phyloP scores from a whole-genome alignment of 2,113 vertebrate genomes.

The Aptenodytes forsteri region DNA sequence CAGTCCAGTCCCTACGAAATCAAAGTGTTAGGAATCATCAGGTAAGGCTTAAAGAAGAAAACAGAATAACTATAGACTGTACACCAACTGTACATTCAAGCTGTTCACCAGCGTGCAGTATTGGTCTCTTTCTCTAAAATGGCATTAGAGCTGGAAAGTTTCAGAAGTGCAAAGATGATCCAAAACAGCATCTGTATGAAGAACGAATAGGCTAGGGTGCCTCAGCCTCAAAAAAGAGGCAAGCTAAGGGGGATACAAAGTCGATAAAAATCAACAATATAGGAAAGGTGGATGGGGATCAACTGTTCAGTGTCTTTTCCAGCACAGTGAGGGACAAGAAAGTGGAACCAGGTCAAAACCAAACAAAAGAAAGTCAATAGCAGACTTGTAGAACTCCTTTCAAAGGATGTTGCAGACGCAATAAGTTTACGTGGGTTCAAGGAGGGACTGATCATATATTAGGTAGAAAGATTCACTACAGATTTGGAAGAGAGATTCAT shows the following conservation, averaged over 20 bases:
- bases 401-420: background rate
- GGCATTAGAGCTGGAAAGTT: background rate
- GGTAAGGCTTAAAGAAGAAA: background rate
- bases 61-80: background rate
- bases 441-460: background rate
- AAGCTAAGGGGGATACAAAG: background rate
- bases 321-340: background rate
- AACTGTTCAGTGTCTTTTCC: background rate
- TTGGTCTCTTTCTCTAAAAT: background rate
- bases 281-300: background rate
- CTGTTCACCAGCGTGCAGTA: background rate
- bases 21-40: background rate
- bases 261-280: rapidly evolving
- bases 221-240: background rate
- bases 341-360: background rate
- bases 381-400: background rate
- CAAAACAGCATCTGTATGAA: background rate
- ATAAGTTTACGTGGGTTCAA: background rate
- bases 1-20: background rate
- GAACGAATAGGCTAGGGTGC: background rate
- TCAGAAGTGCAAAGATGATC: background rate
- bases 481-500: background rate
- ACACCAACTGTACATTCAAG: background rate
- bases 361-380: background rate
- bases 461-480: background rate